phyloP scores from a whole-genome alignment of 1,140 invertebrate genomes.

The Apocrypta bakeri region DNA sequence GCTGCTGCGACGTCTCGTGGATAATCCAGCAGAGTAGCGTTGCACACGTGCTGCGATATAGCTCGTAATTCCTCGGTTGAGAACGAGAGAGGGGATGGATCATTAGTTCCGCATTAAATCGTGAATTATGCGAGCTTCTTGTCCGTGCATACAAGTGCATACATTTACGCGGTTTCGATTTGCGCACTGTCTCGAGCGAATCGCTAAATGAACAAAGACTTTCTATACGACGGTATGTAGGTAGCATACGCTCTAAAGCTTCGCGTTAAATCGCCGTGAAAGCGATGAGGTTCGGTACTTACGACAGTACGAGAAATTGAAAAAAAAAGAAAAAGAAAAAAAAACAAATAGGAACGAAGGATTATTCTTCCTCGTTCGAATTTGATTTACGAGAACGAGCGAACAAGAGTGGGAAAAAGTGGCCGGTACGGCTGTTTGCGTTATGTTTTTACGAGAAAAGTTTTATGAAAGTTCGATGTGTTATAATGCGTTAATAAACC shows the following conservation, averaged over 20 bases:
- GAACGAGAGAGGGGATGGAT: background rate
- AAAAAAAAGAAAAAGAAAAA: no score
- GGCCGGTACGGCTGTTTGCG: background rate
- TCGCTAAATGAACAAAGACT: background rate
- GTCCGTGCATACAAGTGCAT: background rate
- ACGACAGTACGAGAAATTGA: background rate
- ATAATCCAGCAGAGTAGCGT: background rate
- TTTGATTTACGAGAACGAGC: background rate
- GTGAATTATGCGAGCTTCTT: background rate
- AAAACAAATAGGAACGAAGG: background rate
- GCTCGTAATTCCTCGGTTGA: background rate
- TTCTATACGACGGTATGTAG: no score
- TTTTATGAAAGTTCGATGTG: background rate
- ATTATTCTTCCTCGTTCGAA: background rate
- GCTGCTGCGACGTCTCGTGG: background rate
- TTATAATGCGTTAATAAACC: no score
- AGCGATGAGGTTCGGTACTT: background rate
- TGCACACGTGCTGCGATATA: background rate
- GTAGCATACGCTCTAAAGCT: background rate
- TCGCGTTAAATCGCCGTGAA: background rate
- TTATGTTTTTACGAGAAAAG: background rate
- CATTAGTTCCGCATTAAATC: conserved; percentile 2
- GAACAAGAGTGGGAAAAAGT: no score
- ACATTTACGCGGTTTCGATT: background rate
- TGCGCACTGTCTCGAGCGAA: background rate